Conservation (phyloP, 1,140 invertebrate genomes). For the Drosophila setifemur region DNA sequence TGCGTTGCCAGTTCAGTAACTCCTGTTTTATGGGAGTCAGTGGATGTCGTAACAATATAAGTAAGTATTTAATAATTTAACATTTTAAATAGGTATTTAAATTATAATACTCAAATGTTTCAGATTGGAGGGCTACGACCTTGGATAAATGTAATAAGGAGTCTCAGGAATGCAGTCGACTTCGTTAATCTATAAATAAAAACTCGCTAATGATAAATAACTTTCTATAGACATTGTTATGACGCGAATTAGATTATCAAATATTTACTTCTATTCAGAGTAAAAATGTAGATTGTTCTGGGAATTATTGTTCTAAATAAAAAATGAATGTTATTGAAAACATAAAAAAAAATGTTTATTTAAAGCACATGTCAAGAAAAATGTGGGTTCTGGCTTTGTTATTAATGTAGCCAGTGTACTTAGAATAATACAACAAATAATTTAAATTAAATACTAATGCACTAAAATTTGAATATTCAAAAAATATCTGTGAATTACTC, state of each 20-base stretch:
- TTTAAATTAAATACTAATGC: too few species aligned
- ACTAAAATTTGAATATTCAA: neutral
- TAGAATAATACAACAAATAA: too few species aligned
- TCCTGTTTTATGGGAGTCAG: constrained; percentile 5
- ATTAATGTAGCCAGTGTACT: too few species aligned
- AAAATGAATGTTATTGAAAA: neutral
- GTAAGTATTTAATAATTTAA: constrained; percentile 3
- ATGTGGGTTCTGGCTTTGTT: too few species aligned
- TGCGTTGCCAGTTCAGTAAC: constrained; percentile 25
- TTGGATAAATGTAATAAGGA: neutral
- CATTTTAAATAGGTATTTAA: too few species aligned
- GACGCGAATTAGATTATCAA: constrained; percentile 10
- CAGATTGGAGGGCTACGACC: neutral
- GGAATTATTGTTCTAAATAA: neutral
- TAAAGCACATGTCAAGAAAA: neutral
- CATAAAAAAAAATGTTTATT: neutral
- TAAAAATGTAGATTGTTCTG: neutral
- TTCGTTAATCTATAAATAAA: neutral
- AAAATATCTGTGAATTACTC: neutral
- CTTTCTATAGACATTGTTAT: neutral
- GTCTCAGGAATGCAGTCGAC: neutral
- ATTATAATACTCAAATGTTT: neutral
- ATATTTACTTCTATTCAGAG: neutral
- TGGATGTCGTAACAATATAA: constrained; percentile 2
- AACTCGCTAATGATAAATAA: neutral